A percentile compares a stretch with the other conserved stretches of the same genome.
These are phyloP conservation scores for Setophaga petechia DNA, from an alignment of 2,113 vertebrate species.

Conservation along the genomic window DNA sequence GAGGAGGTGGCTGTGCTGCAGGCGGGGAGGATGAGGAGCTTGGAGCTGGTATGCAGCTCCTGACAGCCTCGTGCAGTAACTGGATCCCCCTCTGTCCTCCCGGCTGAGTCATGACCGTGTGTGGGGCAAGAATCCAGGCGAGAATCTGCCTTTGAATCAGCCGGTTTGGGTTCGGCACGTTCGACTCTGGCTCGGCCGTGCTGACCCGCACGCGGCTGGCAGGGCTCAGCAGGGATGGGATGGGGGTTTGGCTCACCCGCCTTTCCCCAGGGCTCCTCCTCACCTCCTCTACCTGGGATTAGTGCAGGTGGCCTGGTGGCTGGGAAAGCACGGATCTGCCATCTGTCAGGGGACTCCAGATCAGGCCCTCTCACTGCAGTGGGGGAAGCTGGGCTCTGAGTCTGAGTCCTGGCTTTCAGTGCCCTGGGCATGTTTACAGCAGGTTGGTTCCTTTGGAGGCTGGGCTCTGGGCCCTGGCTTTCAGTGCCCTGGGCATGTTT, in stretches of 20 bases:
- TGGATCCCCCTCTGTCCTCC: not conserved
- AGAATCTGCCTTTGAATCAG: accelerated
- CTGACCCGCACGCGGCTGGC: accelerated
- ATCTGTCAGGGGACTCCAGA: not conserved
- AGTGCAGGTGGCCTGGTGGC: accelerated
- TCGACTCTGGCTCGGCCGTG: accelerated
- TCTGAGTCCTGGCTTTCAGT: accelerated
- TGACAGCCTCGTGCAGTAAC: not conserved
- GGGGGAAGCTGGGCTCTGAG: accelerated
- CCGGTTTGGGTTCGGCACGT: accelerated
- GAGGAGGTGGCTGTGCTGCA: not conserved
- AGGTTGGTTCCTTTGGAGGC: too few relatives aligned
- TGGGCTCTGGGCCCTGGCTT: not conserved
- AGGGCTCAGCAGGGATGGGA: accelerated
- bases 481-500: too few relatives aligned
- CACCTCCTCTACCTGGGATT: not conserved
- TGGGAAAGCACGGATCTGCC: not conserved
- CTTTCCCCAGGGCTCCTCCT: not conserved
- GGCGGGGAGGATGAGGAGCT: not conserved
- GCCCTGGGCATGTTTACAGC: too few relatives aligned
- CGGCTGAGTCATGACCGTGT: not conserved
- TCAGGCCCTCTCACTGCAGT: accelerated
- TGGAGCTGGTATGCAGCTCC: not conserved
- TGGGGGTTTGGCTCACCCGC: not conserved
- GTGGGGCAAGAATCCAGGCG: accelerated